Base-by-base conservation (phyloP, 2,888 invertebrate species). In the Vannuccia rotundouncinata region DNA sequence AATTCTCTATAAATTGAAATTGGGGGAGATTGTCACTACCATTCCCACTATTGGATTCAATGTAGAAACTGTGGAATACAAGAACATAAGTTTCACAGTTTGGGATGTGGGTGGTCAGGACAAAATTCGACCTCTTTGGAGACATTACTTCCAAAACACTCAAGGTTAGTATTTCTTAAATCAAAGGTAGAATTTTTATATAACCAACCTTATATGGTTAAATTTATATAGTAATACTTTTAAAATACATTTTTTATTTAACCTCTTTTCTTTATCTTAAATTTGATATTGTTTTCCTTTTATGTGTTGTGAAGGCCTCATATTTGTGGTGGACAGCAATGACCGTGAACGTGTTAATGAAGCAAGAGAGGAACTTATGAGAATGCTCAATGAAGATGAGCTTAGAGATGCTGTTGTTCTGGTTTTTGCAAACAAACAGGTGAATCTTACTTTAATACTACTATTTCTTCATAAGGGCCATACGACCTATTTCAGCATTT, bases 381-480 rank as follows among this genome's bases (percentile, higher is more conserved):
- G 97, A 89, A 98, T 99, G 98, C 90, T 99, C 89, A 95, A 95
- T 84, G 98, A 99, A 91, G 98, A 99, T 89, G 98, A 99, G 90
- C 92, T 99, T 85, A 92, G 98, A 90, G 98, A 99, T 92, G 98
- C 98, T 84, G 97, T 97, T 85, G 92, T 99, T 87, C 91, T 99
- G 88, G 96, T 99, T 90, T 99, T 99, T 90, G 98, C 98, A 88
- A 99, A 99, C 92, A 99, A 99, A 92, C 97, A 98, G 92, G 94
- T 94, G 86, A 86, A 80, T 75, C n/a, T n/a, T n/a, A n/a, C n/a
- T n/a, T n/a, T n/a, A n/a, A n/a, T n/a, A n/a, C n/a, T n/a, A n/a
- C n/a, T n/a, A n/a, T n/a, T n/a, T n/a, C n/a, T n/a, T n/a, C n/a
- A n/a, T n/a, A n/a, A n/a, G n/a, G n/a, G n/a, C n/a, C n/a, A n/a